Percentiles rank a stretch among this genome's conserved stretches.
phyloP scores from a whole-genome alignment of 2,888 invertebrate species.

The Encarsia formosa region DNA sequence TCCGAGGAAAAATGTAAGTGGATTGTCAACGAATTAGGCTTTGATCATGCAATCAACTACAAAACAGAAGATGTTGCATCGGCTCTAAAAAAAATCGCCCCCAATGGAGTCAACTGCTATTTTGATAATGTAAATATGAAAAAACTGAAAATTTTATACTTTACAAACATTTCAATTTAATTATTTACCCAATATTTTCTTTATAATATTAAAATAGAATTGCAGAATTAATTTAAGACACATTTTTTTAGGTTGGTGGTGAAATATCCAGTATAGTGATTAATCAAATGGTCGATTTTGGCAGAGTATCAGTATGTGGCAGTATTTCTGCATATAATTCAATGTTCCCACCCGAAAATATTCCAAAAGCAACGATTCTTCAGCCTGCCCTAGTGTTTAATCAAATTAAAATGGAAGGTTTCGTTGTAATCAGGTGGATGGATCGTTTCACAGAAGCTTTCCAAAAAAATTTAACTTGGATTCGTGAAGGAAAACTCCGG shows the following conservation, averaged over 20 bases:
- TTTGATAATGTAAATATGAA: constrained; percentile 67
- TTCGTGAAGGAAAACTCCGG: constrained; percentile 66
- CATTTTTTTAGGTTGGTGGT: constrained; percentile 62
- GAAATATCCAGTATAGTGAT: constrained; percentile 60
- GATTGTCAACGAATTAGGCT: constrained; percentile 62
- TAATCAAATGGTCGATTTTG: constrained; percentile 60
- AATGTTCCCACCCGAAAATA: constrained; percentile 39
- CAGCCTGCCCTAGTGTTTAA: constrained; percentile 58
- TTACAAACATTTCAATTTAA: too few relatives aligned
- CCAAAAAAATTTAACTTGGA: constrained; percentile 61
- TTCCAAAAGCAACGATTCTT: constrained; percentile 54
- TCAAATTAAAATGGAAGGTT: constrained; percentile 63
- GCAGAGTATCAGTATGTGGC: constrained; percentile 64
- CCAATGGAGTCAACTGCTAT: constrained; percentile 71
- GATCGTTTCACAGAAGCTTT: constrained; percentile 63
- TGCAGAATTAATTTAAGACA: too few relatives aligned
- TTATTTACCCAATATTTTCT: too few relatives aligned
- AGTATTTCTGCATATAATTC: constrained; percentile 63
- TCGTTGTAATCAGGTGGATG: constrained; percentile 56
- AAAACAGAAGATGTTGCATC: constrained; percentile 58
- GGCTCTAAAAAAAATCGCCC: constrained; percentile 60
- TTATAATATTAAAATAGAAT: too few relatives aligned
- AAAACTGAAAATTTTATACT: too few relatives aligned
- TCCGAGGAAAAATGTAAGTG: constrained; percentile 68
- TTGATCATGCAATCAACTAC: constrained; percentile 70